These are phyloP conservation scores for Brachypteracias leptosomus DNA, from an alignment of 2,113 vertebrate species.

Conservation along the genomic window DNA sequence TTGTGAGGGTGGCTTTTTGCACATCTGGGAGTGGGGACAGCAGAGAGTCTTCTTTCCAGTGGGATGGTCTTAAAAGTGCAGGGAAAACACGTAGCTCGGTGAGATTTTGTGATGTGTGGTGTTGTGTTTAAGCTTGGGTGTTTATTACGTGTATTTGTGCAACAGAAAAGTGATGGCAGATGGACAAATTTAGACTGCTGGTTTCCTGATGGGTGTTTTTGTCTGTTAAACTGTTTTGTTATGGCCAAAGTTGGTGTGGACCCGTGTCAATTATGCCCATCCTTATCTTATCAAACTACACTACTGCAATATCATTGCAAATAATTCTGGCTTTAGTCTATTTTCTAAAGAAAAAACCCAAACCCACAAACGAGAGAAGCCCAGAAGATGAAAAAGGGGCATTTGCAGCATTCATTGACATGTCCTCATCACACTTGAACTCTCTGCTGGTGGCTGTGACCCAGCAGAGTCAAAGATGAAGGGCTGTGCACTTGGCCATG, in stretches of 20 bases:
- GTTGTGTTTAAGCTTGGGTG: neutral
- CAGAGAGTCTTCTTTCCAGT: neutral
- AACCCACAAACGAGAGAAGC: neutral
- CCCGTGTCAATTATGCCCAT: neutral
- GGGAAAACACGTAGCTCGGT: neutral
- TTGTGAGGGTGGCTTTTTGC: neutral
- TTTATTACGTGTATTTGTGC: neutral
- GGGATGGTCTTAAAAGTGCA: neutral
- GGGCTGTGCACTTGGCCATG: neutral
- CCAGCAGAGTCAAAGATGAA: neutral
- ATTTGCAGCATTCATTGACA: neutral
- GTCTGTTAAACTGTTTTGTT: neutral
- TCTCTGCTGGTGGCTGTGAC: neutral
- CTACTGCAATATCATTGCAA: neutral
- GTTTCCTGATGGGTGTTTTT: neutral
- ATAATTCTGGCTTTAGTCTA: neutral
- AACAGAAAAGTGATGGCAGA: neutral
- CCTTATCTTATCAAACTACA: neutral
- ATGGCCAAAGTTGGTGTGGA: neutral
- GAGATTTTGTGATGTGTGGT: neutral
- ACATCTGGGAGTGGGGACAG: neutral
- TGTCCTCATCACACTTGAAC: neutral
- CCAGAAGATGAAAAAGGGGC: rapidly evolving
- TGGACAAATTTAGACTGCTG: neutral
- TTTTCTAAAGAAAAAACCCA: neutral